These are phyloP conservation scores for Hippocampus mohnikei DNA, from an alignment of 2,113 vertebrate genomes.

Conservation along the genomic window DNA sequence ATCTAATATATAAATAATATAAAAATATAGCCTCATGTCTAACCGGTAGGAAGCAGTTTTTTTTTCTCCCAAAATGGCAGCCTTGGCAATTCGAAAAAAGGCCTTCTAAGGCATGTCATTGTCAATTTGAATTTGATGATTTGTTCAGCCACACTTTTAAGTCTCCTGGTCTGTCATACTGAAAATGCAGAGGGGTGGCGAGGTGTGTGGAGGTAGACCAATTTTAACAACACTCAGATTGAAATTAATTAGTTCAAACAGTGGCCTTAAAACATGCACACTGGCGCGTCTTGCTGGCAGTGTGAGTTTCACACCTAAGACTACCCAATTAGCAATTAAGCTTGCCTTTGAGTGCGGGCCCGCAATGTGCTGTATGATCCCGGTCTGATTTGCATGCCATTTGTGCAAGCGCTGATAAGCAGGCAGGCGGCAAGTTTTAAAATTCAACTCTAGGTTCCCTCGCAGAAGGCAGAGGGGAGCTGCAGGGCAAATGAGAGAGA, in stretches of 20 bases:
- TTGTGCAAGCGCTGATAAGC: slow-evolving; percentile 78
- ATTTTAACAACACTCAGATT: slow-evolving; percentile 73
- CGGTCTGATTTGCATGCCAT: slow-evolving; percentile 75
- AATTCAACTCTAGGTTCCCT: slow-evolving; percentile 75
- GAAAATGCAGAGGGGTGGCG: not conserved
- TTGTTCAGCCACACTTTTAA: too few species aligned
- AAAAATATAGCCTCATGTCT: too few species aligned
- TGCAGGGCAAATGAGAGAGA: slow-evolving; percentile 64
- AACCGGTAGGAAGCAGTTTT: too few species aligned
- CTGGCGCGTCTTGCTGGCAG: slow-evolving; percentile 62
- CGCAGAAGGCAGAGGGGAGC: slow-evolving; percentile 72
- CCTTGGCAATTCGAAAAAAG: too few species aligned
- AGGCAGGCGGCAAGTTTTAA: slow-evolving; percentile 73
- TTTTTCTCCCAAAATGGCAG: too few species aligned
- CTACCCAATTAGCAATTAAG: slow-evolving; percentile 78
- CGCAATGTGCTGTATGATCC: slow-evolving; percentile 70
- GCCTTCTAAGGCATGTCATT: too few species aligned
- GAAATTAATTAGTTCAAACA: slow-evolving; percentile 73
- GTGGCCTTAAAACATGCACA: slow-evolving; percentile 72
- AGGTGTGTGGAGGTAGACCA: slow-evolving; percentile 45
- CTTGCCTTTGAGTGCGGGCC: slow-evolving; percentile 76
- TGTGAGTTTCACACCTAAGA: slow-evolving; percentile 73
- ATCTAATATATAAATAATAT: too few species aligned
- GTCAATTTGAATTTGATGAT: too few species aligned
- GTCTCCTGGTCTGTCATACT: not conserved